Percentiles rank a stretch among this genome's conserved stretches.
Conservation (phyloP, 2,797 vertebrate species). For the Monodelphis domestica region DNA sequence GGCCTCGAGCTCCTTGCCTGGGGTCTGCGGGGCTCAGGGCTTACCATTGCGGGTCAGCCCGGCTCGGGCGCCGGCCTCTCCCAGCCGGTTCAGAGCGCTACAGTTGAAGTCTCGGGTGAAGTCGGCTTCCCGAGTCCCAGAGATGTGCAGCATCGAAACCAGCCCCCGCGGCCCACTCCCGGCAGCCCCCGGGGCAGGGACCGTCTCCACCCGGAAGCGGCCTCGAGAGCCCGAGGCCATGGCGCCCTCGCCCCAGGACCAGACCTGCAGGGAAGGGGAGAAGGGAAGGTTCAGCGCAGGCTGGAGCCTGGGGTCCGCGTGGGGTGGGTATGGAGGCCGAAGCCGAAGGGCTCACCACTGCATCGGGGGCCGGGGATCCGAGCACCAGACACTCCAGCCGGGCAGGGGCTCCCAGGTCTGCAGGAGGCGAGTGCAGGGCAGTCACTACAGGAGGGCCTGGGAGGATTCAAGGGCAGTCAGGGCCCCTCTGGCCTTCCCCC, state of each 20-base stretch:
- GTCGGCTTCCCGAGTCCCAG: slow-evolving; percentile 89
- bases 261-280: slow-evolving; percentile 85
- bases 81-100: slow-evolving; percentile 87
- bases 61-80: slow-evolving; percentile 81
- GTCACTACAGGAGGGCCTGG: slow-evolving; percentile 92
- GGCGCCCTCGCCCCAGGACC: slow-evolving; percentile 91
- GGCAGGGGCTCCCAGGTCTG: slow-evolving; percentile 90
- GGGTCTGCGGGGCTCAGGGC: not conserved
- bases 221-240: slow-evolving; percentile 89
- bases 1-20: not conserved
- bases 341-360: slow-evolving; percentile 89
- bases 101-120: slow-evolving; percentile 89
- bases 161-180: slow-evolving; percentile 81
- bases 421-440: slow-evolving; percentile 88
- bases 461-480: slow-evolving; percentile 30
- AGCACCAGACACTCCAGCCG: slow-evolving; percentile 92
- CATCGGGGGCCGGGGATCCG: slow-evolving; percentile 91
- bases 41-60: slow-evolving; percentile 86
- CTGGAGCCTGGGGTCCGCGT: not conserved
- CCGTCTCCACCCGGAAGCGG: slow-evolving; percentile 92
- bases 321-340: no score
- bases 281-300: not conserved
- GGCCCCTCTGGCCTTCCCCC: not conserved
- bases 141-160: slow-evolving; percentile 91
- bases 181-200: slow-evolving; percentile 82